phyloP scores from a whole-genome alignment of 2,797 vertebrate genomes.

The Sciurus carolinensis region DNA sequence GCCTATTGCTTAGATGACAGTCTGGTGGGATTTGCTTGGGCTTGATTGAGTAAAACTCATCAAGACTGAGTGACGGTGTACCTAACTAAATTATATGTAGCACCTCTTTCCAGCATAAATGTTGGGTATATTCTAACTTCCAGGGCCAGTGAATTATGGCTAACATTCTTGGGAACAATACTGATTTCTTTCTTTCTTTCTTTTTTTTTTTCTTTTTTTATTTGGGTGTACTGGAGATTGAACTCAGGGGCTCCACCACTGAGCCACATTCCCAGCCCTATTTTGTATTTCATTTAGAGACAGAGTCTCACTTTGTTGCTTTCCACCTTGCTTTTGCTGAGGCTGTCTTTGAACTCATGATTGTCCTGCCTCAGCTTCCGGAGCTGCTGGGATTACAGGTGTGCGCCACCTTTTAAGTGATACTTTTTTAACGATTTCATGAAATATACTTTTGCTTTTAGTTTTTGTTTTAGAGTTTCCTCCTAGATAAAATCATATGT shows the following conservation, averaged over 20 bases:
- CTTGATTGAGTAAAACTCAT: constrained; percentile 16
- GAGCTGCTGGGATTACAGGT: too few relatives aligned
- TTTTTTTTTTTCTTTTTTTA: not conserved
- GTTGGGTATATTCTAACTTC: constrained; percentile 4
- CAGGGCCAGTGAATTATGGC: not conserved
- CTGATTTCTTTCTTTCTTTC: not conserved
- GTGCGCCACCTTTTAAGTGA: not conserved
- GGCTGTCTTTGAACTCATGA: too few relatives aligned
- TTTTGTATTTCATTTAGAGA: too few relatives aligned
- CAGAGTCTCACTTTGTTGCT: too few relatives aligned
- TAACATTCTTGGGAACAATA: not conserved
- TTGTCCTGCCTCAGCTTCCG: too few relatives aligned
- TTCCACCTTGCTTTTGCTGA: too few relatives aligned
- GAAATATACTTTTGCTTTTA: not conserved
- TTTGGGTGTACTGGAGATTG: too few relatives aligned
- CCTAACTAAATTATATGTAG: constrained; percentile 21
- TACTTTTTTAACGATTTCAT: not conserved
- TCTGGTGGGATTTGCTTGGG: constrained; percentile 36
- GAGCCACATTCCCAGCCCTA: too few relatives aligned
- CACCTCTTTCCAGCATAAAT: not conserved
- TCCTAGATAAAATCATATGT: not conserved
- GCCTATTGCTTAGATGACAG: not conserved
- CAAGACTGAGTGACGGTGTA: not conserved
- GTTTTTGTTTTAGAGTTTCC: constrained; percentile 16
- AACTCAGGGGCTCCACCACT: too few relatives aligned